Percentiles rank a stretch among this genome's conserved stretches.
Evolutionary conservation across 2,797 vertebrate species (phyloP).

Genomic region (Anableps anableps): DNA sequence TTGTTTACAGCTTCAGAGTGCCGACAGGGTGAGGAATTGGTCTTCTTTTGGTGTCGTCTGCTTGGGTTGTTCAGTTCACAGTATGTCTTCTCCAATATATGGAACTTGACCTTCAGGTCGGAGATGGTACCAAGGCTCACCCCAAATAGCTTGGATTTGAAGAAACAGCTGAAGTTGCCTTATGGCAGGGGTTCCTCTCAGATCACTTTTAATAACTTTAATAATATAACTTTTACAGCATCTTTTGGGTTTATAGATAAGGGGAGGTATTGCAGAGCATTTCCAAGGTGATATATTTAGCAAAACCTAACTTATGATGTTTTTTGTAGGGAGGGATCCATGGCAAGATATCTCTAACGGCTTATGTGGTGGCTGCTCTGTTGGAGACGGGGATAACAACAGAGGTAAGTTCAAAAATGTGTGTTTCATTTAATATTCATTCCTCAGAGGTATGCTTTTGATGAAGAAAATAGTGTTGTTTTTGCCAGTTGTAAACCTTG

Average conservation of each 20-base stretch:
- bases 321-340: conserved; percentile 90
- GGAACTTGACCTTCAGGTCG: no score
- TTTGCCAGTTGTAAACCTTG: background rate
- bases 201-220: background rate
- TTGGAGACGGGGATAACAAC: conserved; percentile 89
- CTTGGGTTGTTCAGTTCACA: no score
- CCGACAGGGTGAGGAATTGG: no score
- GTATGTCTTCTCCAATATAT: no score
- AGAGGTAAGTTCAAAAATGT: conserved; percentile 79
- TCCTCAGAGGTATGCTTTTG: background rate
- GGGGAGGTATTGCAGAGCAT: background rate
- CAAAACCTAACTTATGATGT: conserved; percentile 25
- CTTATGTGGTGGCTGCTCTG: conserved; percentile 91
- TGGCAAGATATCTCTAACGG: conserved; percentile 91
- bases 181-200: background rate
- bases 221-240: background rate
- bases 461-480: background rate
- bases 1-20: no score
- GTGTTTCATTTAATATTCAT: conserved; percentile 2
- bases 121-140: no score
- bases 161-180: background rate
- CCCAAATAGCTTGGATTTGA: no score
- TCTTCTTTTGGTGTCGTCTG: no score
- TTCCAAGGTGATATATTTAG: background rate
- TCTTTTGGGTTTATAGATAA: background rate